A percentile compares a stretch with the other conserved stretches of the same genome.
phyloP scores from a whole-genome alignment of 2,888 invertebrate species.

The Toxonevra muliebris region DNA sequence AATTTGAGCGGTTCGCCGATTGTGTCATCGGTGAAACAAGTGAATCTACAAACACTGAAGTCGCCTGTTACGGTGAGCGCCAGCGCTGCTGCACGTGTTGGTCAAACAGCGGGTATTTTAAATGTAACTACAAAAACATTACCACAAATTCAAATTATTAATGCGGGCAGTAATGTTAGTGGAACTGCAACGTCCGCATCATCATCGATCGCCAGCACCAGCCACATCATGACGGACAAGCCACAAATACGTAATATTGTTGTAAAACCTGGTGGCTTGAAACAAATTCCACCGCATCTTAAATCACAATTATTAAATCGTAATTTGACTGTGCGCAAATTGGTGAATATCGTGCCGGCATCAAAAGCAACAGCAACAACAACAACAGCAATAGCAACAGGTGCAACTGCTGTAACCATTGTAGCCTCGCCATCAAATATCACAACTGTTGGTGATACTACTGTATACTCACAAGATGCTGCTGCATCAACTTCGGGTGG shows the following conservation, averaged over 20 bases:
- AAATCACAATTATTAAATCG: conserved; percentile 51
- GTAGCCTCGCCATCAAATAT: conserved; percentile 6
- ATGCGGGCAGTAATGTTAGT: conserved; percentile 22
- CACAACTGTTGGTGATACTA: conserved; percentile 15
- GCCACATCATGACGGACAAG: conserved; percentile 40
- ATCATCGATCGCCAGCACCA: conserved; percentile 21
- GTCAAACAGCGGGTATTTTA: conserved; percentile 39
- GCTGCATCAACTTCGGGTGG: conserved; percentile 19
- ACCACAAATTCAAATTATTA: conserved; percentile 49
- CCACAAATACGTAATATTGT: conserved; percentile 50
- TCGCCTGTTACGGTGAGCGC: conserved; percentile 26
- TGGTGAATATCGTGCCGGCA: conserved; percentile 50
- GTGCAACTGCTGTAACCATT: conserved; percentile 14
- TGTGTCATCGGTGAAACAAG: conserved; percentile 48
- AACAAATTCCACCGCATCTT: conserved; percentile 48
- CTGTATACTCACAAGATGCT: conserved; percentile 2
- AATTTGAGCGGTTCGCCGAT: conserved; percentile 35
- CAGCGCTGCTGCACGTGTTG: conserved; percentile 30
- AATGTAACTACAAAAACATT: conserved; percentile 45
- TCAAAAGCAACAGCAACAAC: conserved; percentile 41
- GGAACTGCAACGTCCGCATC: conserved; percentile 5
- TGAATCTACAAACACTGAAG: conserved; percentile 48
- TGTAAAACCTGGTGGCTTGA: conserved; percentile 49
- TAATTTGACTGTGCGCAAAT: conserved; percentile 54
- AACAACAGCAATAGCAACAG: conserved; percentile 37